phyloP scores from a whole-genome alignment of 2,797 vertebrate genomes.

The Danio albolineatus region DNA sequence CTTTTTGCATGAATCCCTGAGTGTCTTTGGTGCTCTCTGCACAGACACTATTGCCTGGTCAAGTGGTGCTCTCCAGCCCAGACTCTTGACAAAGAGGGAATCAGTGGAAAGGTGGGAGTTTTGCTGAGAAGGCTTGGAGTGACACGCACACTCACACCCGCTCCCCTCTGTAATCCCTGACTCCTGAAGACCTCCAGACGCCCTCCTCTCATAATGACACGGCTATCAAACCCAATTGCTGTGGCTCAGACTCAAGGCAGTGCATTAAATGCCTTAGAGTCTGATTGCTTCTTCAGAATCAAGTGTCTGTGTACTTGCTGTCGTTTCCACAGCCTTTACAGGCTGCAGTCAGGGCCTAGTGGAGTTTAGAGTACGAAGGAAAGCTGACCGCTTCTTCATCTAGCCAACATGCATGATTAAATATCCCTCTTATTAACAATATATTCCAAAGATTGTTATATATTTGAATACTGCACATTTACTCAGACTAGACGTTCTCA shows the following conservation, averaged over 20 bases:
- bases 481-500: background rate
- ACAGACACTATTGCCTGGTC: constrained; percentile 62
- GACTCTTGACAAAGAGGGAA: constrained; percentile 66
- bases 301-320: constrained; percentile 80
- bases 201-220: constrained; percentile 83
- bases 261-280: constrained; percentile 82
- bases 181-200: constrained; percentile 81
- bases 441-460: background rate
- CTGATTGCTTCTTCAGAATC: constrained; percentile 85
- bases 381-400: constrained; percentile 22
- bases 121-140: constrained; percentile 61
- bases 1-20: constrained; percentile 20
- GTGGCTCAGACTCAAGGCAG: constrained; percentile 82
- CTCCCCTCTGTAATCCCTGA: constrained; percentile 76
- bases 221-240: constrained; percentile 84
- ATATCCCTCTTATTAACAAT: background rate
- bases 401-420: constrained; percentile 4
- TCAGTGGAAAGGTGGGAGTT: constrained; percentile 63
- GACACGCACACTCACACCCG: constrained; percentile 57
- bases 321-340: constrained; percentile 63
- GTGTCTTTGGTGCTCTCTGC: constrained; percentile 14
- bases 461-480: constrained; percentile 5
- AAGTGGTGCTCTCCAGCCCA: constrained; percentile 58
- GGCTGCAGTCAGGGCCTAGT: constrained; percentile 61
- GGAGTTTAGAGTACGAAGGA: constrained; percentile 35